Base-by-base conservation (phyloP, 2,888 invertebrate genomes). In the Drosophila paranaensis region DNA sequence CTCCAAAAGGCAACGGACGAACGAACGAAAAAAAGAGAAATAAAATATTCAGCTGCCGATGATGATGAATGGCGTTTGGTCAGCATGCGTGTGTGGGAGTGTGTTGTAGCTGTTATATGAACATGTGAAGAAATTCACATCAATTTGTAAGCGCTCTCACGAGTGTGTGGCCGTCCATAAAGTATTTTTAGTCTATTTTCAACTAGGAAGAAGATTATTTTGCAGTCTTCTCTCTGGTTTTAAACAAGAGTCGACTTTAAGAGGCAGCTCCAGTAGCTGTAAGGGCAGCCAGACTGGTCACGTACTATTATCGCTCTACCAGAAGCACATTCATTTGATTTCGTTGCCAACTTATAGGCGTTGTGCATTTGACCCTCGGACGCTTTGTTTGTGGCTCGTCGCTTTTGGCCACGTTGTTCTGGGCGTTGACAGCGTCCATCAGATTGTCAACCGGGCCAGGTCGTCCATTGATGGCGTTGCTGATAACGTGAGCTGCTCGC, bases 41-140 rank as follows among this genome's bases (percentile, higher is more conserved):
- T 87, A 71, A 81, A 82, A 83, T 83, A 84, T 84, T 77, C 77
- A 73, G 71, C 77, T 69, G 80, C 79, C 82, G 73, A 88, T 85
- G 88, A 88, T 85, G 84, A 85, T 85, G 84, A 85, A 85, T 85
- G 88, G 88, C 74, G 62, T 57, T 70, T 68, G 67, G 74, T 48
- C 62, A 73, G 74, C 62, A 71, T 65, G 83, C 81, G 80, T 16
- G 16, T 64, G 37, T 46, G 43, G 14, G 40, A 8, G 45, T 9
- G 27, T 8, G 27, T 53, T 69, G 61, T 71, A 65, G 42, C 57
- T 69, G 68, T 58, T 67, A 61, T 68, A 66, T 62, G 70, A 88
- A 88, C 88, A 88, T 88, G 89, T 88, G 88, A 88, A 77, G 69
- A 82, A 88, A 73, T 88, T 88, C 88, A 82, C 88, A 88, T 85